Base-by-base conservation (phyloP, 1,140 invertebrate genomes). In the Sminthurides bifidus region DNA sequence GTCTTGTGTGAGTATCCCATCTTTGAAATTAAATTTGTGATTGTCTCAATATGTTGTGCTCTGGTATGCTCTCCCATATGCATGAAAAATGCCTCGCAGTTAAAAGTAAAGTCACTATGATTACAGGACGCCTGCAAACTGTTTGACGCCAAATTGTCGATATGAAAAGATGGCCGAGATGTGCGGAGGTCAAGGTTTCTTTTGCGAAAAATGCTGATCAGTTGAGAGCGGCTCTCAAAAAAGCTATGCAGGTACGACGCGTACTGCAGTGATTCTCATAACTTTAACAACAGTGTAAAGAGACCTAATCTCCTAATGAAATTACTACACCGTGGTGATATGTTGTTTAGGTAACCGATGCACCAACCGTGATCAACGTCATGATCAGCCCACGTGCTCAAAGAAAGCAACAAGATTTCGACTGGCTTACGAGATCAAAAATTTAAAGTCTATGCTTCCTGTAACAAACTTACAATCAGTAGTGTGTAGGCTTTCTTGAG, bases 81-180 rank as follows among this genome's bases (percentile, higher is more conserved):
- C n/a, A n/a, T n/a, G n/a, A n/a, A n/a, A n/a, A n/a, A n/a, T n/a
- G n/a, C n/a, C n/a, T n/a, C n/a, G n/a, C n/a, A n/a, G n/a, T n/a
- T n/a, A n/a, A n/a, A n/a, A n/a, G n/a, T n/a, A n/a, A n/a, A 21
- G 17, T 2, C 10, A 15, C n/a, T 46, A 23, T 37, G 44, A 1
- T 30, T 52, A 37, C 68, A 93, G 89, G 40, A 81, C 82, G 52
- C 90, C 90, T 46, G 87, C 92, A 0, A 83, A 81, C 33, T 78
- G 80, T 4, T 74, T 96, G 21, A 79, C 80, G 41, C 80, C 80
- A 26, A 79, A 82, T 67, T 80, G 82, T 0, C 81, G 79, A 50
- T 97, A 97, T 70, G 91, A 97, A 68, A 84, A 85, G 66, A 82
- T 96, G 76, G 82, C 91, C 74, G 78, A 81, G 70, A 79, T 94